phyloP scores from a whole-genome alignment of 2,797 vertebrate genomes.

The Synaphobranchus kaupii region DNA sequence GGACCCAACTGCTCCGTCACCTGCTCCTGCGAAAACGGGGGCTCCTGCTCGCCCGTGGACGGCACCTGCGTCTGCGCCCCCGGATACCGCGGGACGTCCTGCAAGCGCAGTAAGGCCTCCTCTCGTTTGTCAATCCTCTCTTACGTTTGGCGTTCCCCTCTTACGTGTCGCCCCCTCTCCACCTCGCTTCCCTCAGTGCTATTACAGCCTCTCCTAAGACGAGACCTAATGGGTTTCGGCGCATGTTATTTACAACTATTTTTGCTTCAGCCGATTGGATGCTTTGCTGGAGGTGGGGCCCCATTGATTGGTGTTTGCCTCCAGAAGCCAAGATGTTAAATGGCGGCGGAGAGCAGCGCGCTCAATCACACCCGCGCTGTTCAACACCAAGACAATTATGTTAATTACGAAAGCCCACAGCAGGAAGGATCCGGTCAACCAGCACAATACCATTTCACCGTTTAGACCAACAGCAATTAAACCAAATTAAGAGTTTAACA shows the following conservation, averaged over 20 bases:
- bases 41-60: slow-evolving; percentile 92
- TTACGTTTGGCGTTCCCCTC: background rate
- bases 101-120: slow-evolving; percentile 90
- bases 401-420: slow-evolving; percentile 48
- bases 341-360: slow-evolving; percentile 52
- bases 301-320: slow-evolving; percentile 69
- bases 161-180: slow-evolving; percentile 35
- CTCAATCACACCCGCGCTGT: slow-evolving; percentile 40
- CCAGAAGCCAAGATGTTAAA: slow-evolving; percentile 64
- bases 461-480: slow-evolving; percentile 48
- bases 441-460: slow-evolving; percentile 33
- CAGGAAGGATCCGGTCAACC: slow-evolving; percentile 41
- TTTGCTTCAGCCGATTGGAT: slow-evolving; percentile 40
- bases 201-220: slow-evolving; percentile 48
- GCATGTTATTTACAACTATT: slow-evolving; percentile 41
- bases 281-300: slow-evolving; percentile 59
- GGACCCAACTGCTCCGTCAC: slow-evolving; percentile 95
- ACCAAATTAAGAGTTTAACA: slow-evolving; percentile 44
- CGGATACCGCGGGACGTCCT: slow-evolving; percentile 90
- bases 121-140: background rate
- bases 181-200: slow-evolving; percentile 61
- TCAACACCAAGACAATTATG: slow-evolving; percentile 47
- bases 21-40: slow-evolving; percentile 94
- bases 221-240: slow-evolving; percentile 61
- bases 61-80: slow-evolving; percentile 93